Evolutionary conservation across 2,113 vertebrate species (phyloP).

Genomic region (Perca fluviatilis): DNA sequence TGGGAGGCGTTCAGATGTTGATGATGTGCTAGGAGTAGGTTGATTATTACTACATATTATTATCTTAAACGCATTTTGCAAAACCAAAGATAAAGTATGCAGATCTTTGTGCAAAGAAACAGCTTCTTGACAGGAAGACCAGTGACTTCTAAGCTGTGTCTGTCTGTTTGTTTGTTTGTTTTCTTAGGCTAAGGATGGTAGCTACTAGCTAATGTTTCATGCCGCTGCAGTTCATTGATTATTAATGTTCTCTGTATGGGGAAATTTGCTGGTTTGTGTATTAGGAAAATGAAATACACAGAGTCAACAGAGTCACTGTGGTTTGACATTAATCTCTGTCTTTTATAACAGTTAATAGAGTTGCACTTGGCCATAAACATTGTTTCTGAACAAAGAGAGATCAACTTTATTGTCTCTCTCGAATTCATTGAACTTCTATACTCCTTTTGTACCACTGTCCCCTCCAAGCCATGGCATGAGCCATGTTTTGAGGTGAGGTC

Average conservation of each 20-base stretch:
- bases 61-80: too few species aligned
- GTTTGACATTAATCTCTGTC: not conserved
- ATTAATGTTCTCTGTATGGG: slow-evolving; percentile 76
- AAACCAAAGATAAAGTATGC: not conserved
- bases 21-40: not conserved
- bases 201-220: slow-evolving; percentile 66
- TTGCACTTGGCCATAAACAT: not conserved
- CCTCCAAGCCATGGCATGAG: slow-evolving; percentile 37
- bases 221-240: slow-evolving; percentile 85
- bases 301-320: not conserved
- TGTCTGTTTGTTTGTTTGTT: too few species aligned
- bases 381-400: slow-evolving; percentile 14
- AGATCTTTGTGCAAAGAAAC: not conserved
- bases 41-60: not conserved
- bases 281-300: slow-evolving; percentile 23
- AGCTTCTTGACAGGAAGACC: slow-evolving; percentile 13
- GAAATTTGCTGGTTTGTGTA: slow-evolving; percentile 62
- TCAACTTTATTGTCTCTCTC: not conserved
- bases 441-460: not conserved
- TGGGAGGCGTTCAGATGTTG: not conserved
- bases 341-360: not conserved
- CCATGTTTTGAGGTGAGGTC: slow-evolving; percentile 55
- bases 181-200: slow-evolving; percentile 44
- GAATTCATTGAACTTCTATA: not conserved
- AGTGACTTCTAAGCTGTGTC: slow-evolving; percentile 13